Base-by-base conservation (phyloP, 2,113 vertebrate genomes). In the Aptenodytes patagonicus region DNA sequence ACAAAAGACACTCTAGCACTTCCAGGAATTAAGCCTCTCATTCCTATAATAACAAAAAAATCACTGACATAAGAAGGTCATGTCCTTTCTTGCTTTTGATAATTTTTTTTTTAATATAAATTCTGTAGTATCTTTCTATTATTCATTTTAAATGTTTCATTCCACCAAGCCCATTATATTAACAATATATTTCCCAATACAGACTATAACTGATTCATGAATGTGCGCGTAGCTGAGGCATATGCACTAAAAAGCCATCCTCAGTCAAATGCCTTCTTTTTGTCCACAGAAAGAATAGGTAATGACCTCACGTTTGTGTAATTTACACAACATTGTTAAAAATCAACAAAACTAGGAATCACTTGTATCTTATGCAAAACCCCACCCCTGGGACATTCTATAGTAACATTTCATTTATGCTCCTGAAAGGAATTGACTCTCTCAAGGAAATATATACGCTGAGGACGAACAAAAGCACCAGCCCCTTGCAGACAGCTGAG, bases 11-110 rank as follows among this genome's bases (percentile, higher is more conserved):
- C 58, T 90, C 76, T 54, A 81, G 60, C 84, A 87, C 82, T 97
- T 96, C 75, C 95, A 97, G 86, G 93, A 97, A 98, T 95, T 87
- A 97, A 97, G 92, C 80, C 54, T 89, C 94, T 96, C 82, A 77
- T 85, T 97, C 71, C 71, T 85, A 26, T 38, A 95, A 94, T 60
- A 97, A 95, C 82, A 96, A 92, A 95, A 51, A 9, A 46, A 94
- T 34, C 65, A 95, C 47, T 94, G 89, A 83, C 62, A 40, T 89
- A 89, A 94, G 66, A 76, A 93, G 76, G 71, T 91, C 93, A 51
- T 46, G 88, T 75, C 83, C 79, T 76, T 93, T 90, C 87, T 58
- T 61, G 57, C 46, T 86, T 95, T 89, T 84, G 40, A 65, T 72
- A 78, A 8, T 61, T 90, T 83, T 93, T 79, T 92, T 36, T 29